Percentiles rank a stretch among this genome's conserved stretches.
Evolutionary conservation across 2,888 invertebrate species (phyloP).

Genomic region (Lasioglossum figueresi): DNA sequence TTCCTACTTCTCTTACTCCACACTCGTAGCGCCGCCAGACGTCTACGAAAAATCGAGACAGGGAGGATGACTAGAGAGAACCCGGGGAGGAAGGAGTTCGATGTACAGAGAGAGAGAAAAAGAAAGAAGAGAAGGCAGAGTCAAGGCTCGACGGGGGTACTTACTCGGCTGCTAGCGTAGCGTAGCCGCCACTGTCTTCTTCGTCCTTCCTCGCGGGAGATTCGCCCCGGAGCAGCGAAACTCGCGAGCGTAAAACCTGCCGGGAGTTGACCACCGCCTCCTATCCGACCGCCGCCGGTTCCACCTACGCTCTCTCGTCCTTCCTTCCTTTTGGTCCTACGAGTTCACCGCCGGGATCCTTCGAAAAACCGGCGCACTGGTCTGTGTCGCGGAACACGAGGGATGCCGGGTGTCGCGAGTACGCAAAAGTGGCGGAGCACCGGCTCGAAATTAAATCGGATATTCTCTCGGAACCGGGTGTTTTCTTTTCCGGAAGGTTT

Average conservation of each 20-base stretch:
- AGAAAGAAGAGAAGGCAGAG: conserved; percentile 41
- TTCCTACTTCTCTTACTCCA: too few relatives aligned
- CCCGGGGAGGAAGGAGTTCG: neutral
- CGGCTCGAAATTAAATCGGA: neutral
- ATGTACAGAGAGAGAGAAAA: neutral
- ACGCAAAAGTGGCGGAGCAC: neutral
- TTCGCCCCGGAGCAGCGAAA: conserved; percentile 9
- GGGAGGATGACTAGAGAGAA: neutral
- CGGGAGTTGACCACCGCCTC: neutral
- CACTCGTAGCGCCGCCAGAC: too few relatives aligned
- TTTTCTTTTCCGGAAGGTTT: neutral
- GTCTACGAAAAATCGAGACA: neutral
- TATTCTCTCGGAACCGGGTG: neutral
- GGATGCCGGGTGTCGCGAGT: neutral
- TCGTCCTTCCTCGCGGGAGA: conserved; percentile 34
- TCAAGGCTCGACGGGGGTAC: conserved; percentile 47
- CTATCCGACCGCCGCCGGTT: neutral
- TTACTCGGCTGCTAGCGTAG: conserved; percentile 63
- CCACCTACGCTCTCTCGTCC: conserved; percentile 11
- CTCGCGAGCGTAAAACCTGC: conserved; percentile 7
- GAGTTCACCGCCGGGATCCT: neutral
- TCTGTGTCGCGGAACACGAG: conserved; percentile 37
- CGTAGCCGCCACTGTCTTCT: conserved; percentile 55
- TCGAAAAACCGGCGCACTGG: conserved; percentile 40
- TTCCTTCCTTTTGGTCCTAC: neutral